Evolutionary conservation across 1,140 invertebrate species (phyloP), one percentile per base, ranked within the genome.

Genomic region (Drosophila grimshawi): DNA sequence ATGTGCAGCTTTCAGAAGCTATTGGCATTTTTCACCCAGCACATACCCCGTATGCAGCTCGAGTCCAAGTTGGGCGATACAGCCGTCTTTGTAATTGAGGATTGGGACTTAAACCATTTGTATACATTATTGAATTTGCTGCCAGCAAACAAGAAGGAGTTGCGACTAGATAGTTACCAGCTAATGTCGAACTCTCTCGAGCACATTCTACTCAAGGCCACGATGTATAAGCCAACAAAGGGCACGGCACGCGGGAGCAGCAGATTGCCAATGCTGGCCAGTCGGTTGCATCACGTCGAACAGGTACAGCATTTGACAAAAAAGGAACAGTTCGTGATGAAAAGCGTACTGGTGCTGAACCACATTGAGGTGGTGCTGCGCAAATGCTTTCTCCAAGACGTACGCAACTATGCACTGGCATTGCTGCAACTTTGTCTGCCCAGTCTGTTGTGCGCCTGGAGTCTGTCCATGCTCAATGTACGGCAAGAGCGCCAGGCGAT

Each of bases 121-220:
- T n/a, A 51, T 2, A 7, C 7, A 0, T 5, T 81, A n/a, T 35
- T 81, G 3, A 35, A 81, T 3, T 10, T 11, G 2, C 35, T 86
- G 7, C 4, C 59, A 0, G 11, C 3, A 6, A 30, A 29, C 3
- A 61, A 51, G 35, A 48, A 37, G 5, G 45, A 56, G 2, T 19
- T 86, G 2, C 52, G 76, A 30, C 5, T 86, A 10, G 52, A 71
- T 0, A 78, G 55, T 27, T 78, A 65, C 30, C 39, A 67, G 7
- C 8, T 86, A 5, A 32, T 55, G 32, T 35, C 73, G 0, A 65
- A 57, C 30, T 55, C 19, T 41, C 29, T 86, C 3, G 75, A 86
- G 2, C 4, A 55, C 11, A 39, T 81, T 1, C 37, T 80, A n/a
- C 37, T 59, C 0, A 76, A 43, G 27, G 61, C 61, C 29, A 33